Percentiles rank a stretch among this genome's conserved stretches.
phyloP scores from a whole-genome alignment of 2,113 vertebrate genomes.

The Chlamydotis undulata region DNA sequence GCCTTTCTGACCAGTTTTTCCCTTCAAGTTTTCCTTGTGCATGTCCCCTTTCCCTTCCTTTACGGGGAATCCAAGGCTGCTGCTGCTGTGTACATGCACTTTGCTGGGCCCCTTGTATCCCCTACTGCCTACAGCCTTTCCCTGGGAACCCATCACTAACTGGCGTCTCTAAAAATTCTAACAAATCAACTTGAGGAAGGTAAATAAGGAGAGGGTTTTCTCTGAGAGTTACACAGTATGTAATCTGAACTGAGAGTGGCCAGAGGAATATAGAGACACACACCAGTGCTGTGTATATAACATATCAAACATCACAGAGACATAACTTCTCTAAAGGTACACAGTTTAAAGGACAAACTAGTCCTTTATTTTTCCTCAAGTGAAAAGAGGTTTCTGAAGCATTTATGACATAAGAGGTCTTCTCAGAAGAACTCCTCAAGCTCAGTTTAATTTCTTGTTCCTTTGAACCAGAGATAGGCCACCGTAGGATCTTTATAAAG shows the following conservation, averaged over 20 bases:
- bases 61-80: not conserved
- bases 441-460: not conserved
- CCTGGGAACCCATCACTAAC: not conserved
- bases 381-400: not conserved
- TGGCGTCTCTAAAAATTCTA: not conserved
- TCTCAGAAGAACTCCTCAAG: not conserved
- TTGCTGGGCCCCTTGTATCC: not conserved
- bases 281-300: not conserved
- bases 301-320: not conserved
- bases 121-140: not conserved
- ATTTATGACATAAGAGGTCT: not conserved
- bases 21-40: not conserved
- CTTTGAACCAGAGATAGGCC: not conserved
- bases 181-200: not conserved
- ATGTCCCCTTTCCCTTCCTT: not conserved
- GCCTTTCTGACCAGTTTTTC: not conserved
- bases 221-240: not conserved
- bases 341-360: not conserved
- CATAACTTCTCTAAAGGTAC: rapidly evolving
- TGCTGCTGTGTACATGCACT: not conserved
- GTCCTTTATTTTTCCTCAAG: not conserved
- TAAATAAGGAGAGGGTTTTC: not conserved
- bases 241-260: not conserved
- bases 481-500: not conserved
- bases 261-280: not conserved